Evolutionary conservation across 2,797 vertebrate genomes (phyloP), one percentile per base, ranked within the genome.

Genomic region (Hippoglossus hippoglossus): DNA sequence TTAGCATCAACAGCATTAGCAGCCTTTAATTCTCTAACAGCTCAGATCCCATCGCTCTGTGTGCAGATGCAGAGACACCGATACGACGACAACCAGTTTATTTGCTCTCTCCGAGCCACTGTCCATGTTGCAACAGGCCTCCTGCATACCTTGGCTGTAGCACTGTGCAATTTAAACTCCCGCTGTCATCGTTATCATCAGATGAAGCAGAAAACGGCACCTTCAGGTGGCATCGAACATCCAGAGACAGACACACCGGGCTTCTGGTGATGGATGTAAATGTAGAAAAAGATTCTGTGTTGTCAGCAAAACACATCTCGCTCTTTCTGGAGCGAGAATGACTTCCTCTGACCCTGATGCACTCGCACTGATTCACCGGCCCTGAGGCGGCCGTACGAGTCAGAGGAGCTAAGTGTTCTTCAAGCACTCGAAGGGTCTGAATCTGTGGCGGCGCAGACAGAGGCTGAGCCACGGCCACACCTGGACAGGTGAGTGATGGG

Each of bases 151-250:
- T 86, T 26, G 54, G 57, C 61, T 62, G 47, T 67, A 70, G 49
- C 71, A 78, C 58, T 74, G 67, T 80, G 84, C 79, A 89, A 81
- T 89, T 84, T 71, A 89, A 89, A 74, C 75, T 73, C 57, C 56
- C 52, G 64, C 74, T 87, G 64, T 86, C 83, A 70, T 84, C 73
- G 34, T 84, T 71, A 72, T 82, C 71, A 83, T 89, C 83, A 73
- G 79, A 82, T 78, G 46, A 71, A 76, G 66, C 39, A 41, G 50
- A 71, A 25, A 73, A 71, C 77, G 80, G 72, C 41, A 66, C 71
- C 73, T 60, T 73, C 16, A 52, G 31, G 36, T 81, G 70, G 53
- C 62, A 70, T 67, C 12, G 2, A 21, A 39, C 34, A 52, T 6
- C 34, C 52, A 65, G 11, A 69, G 39, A 73, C 16, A 31, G 5